Percentiles rank a stretch among this genome's conserved stretches.
phyloP scores from a whole-genome alignment of 53 echinoderm and acorn worm species.

The Mesocentrotus franciscanus region DNA sequence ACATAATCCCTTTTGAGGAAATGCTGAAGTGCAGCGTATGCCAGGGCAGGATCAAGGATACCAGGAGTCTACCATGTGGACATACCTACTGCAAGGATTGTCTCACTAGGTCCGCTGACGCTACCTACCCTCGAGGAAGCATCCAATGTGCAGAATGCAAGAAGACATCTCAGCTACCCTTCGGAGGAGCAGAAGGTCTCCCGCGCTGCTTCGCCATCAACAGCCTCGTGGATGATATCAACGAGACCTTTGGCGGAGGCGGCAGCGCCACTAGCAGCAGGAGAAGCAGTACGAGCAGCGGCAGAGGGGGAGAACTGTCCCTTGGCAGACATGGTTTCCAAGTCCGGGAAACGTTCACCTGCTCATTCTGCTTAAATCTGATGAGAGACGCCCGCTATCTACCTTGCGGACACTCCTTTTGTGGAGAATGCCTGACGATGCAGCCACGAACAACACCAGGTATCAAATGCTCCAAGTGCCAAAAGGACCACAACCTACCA shows the following conservation, averaged over 20 bases:
- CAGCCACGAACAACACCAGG: constrained; percentile 43
- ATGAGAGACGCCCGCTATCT: constrained; percentile 57
- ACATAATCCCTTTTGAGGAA: constrained; percentile 44
- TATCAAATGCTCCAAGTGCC: constrained; percentile 57
- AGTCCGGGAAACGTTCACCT: constrained; percentile 36
- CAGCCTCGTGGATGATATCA: constrained; percentile 59
- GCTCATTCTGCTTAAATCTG: constrained; percentile 35
- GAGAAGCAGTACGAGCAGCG: not conserved
- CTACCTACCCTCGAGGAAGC: constrained; percentile 28
- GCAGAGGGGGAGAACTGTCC: not conserved
- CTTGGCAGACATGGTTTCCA: constrained; percentile 51
- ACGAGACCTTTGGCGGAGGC: constrained; percentile 31
- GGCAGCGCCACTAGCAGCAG: not conserved
- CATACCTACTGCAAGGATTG: constrained; percentile 38
- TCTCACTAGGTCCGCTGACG: not conserved
- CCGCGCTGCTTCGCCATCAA: constrained; percentile 56
- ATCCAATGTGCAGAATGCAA: constrained; percentile 56
- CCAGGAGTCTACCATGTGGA: constrained; percentile 41
- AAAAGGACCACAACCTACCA: constrained; percentile 1
- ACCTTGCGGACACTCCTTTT: constrained; percentile 62
- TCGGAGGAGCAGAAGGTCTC: not conserved
- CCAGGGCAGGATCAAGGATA: constrained; percentile 50
- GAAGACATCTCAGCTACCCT: not conserved
- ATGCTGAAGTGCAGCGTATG: constrained; percentile 64
- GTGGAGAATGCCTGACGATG: not conserved